phyloP scores from a whole-genome alignment of 2,888 invertebrate species.

The Andrena camellia region DNA sequence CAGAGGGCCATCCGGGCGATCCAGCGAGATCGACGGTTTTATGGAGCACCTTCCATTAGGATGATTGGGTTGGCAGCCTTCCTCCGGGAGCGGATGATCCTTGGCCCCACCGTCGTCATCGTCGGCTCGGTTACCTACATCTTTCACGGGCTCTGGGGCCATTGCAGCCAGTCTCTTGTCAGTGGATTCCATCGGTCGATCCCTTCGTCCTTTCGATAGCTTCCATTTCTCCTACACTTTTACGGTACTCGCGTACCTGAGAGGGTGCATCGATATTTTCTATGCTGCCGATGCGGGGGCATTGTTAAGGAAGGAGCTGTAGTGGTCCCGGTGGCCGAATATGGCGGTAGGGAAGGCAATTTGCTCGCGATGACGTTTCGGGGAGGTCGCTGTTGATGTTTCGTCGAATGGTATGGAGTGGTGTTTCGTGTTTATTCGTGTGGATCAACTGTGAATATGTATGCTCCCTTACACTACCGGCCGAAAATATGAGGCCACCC shows the following conservation, averaged over 20 bases:
- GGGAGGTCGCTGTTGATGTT: no score
- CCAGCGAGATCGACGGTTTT: conserved; percentile 22
- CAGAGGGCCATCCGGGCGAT: not conserved
- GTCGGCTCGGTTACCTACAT: conserved; percentile 37
- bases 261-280: conserved; percentile 1
- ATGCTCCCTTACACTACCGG: no score
- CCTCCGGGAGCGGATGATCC: conserved; percentile 15
- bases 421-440: no score
- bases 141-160: not conserved
- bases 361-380: no score
- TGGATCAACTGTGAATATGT: no score
- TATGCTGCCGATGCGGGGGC: not conserved
- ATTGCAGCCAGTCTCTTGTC: no score
- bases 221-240: no score
- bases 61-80: conserved; percentile 26
- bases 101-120: conserved; percentile 3
- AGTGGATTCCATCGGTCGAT: conserved; percentile 26
- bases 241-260: not conserved
- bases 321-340: no score
- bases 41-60: conserved; percentile 49
- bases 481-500: no score
- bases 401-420: no score
- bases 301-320: no score
- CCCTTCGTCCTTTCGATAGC: conserved; percentile 16
- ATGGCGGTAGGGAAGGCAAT: no score